A percentile compares a stretch with the other conserved stretches of the same genome.
phyloP scores from a whole-genome alignment of 2,113 vertebrate species.

The Tapirus terrestris region DNA sequence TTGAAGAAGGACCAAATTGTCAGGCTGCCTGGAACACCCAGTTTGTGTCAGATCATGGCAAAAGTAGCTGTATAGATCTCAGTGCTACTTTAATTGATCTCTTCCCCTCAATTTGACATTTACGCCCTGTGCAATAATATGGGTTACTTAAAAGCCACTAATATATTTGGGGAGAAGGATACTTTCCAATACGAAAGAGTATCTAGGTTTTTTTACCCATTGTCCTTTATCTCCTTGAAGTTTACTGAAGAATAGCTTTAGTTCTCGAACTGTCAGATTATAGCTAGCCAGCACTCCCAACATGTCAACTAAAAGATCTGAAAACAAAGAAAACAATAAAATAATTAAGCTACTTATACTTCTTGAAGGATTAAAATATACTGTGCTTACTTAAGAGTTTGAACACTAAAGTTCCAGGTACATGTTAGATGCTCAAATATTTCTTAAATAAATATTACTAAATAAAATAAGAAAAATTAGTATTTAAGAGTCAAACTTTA shows the following conservation, averaged over 20 bases:
- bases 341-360: constrained; percentile 38
- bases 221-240: constrained; percentile 96
- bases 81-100: not conserved
- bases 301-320: constrained; percentile 98
- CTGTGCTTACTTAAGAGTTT: not conserved
- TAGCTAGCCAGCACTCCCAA: constrained; percentile 97
- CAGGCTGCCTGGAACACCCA: not conserved
- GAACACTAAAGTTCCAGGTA: not conserved
- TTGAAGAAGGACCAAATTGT: not conserved
- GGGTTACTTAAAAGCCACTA: not conserved
- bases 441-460: not conserved
- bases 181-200: constrained; percentile 33
- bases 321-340: constrained; percentile 68
- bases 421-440: not conserved
- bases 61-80: not conserved
- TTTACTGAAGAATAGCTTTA: constrained; percentile 99
- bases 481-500: constrained; percentile 14
- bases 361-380: constrained; percentile 44
- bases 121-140: not conserved
- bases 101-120: not conserved
- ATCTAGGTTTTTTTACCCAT: constrained; percentile 91
- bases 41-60: not conserved
- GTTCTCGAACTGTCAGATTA: constrained; percentile 97
- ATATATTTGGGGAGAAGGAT: not conserved
- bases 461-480: not conserved